Conservation (phyloP, 2,797 vertebrate genomes). For the Darevskia mixta region DNA sequence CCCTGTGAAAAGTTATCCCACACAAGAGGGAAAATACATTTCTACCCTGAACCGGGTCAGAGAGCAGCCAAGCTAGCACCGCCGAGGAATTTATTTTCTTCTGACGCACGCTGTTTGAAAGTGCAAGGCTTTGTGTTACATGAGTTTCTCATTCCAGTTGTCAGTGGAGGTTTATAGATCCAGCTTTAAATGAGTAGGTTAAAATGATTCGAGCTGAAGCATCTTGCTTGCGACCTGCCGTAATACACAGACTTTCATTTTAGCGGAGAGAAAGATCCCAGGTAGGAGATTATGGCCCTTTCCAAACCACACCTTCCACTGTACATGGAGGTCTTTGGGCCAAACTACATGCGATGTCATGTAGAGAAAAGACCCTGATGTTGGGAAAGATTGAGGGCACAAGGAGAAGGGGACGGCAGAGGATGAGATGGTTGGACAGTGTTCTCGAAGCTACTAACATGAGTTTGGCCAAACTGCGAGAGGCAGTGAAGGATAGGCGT, state of each 20-base stretch:
- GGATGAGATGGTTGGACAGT: too few relatives aligned
- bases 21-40: not conserved
- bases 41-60: not conserved
- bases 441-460: too few relatives aligned
- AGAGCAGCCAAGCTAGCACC: not conserved
- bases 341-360: not conserved
- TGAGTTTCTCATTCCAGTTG: constrained; percentile 20
- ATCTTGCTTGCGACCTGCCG: not conserved
- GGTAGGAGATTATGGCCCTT: not conserved
- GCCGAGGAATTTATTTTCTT: constrained; percentile 1
- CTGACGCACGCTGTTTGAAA: not conserved
- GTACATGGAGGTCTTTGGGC: not conserved
- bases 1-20: not conserved
- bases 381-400: too few relatives aligned
- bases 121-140: not conserved
- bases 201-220: constrained; percentile 14
- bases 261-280: not conserved
- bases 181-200: not conserved
- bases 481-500: too few relatives aligned
- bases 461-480: too few relatives aligned
- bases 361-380: too few relatives aligned
- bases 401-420: too few relatives aligned
- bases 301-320: not conserved
- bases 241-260: not conserved
- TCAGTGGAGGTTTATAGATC: constrained; percentile 12